phyloP scores from a whole-genome alignment of 35 echinoderm and acorn worm species.

The Chiridota heheva region DNA sequence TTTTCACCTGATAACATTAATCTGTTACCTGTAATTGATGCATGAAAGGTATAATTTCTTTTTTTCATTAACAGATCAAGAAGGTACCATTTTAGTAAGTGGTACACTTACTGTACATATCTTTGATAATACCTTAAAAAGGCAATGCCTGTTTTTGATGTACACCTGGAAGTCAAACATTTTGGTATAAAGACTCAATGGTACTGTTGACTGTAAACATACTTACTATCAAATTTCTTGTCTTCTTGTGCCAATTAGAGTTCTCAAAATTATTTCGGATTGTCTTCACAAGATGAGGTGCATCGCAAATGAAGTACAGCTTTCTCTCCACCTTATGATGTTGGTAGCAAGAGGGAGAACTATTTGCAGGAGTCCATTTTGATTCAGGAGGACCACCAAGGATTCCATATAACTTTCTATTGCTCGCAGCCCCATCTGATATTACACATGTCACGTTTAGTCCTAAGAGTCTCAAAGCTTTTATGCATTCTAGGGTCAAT shows the following conservation, averaged over 20 bases:
- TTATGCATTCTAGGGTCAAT: slow-evolving; percentile 10
- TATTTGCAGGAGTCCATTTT: neutral
- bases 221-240: slow-evolving; percentile 59
- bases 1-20: too few relatives aligned
- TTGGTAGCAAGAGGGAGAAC: neutral
- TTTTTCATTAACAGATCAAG: too few relatives aligned
- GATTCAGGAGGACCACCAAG: neutral
- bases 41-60: too few relatives aligned
- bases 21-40: too few relatives aligned
- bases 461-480: slow-evolving; percentile 30
- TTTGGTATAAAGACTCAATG: too few relatives aligned
- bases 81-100: too few relatives aligned
- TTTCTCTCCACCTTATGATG: neutral
- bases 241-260: slow-evolving; percentile 53
- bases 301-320: slow-evolving; percentile 71
- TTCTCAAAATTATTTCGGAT: slow-evolving; percentile 71
- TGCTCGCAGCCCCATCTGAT: slow-evolving; percentile 57
- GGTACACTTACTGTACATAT: too few relatives aligned
- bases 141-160: too few relatives aligned
- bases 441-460: slow-evolving; percentile 40
- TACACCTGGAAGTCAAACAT: too few relatives aligned
- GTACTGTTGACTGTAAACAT: too few relatives aligned
- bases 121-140: too few relatives aligned
- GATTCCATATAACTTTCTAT: slow-evolving; percentile 42
- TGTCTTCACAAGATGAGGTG: slow-evolving; percentile 77